Base-by-base conservation (phyloP, 2,797 vertebrate species). In the Trematomus bernacchii region DNA sequence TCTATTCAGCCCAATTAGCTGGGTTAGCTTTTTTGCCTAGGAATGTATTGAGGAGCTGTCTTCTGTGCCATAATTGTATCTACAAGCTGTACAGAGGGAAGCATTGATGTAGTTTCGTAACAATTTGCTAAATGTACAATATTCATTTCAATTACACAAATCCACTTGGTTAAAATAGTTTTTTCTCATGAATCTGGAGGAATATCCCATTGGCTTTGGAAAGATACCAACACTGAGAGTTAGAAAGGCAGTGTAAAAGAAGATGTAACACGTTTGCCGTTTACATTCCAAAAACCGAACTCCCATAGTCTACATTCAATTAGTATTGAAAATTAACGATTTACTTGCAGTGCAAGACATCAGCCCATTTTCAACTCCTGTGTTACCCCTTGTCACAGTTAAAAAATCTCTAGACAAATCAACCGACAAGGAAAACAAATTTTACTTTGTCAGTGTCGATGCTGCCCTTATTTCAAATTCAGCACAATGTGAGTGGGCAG, bases 361-460 rank as follows among this genome's bases (percentile, higher is more conserved):
- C 71, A 66, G 27, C 43, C 18, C 21, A 12, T 42, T 78, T 85
- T 37, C n/a, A 3, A 60, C 52, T 27, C 19, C 37, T 77, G 60
- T 82, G 46, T 52, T 60, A 43, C 50, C 46, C 74, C 12, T 53
- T 57, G 57, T 85, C 70, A 66, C 75, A 50, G 47, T 52, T 30
- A 51, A 70, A 46, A 46, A 71, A 73, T 73, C 54, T 69, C 46
- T 48, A 55, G 50, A 76, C n/a, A 84, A 82, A 81, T 66, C 57
- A 83, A 73, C 58, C 12, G 11, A 54, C 40, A 79, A 86, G 75
- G 51, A 83, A 86, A 87, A 82, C 64, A 79, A n/a, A n/a, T n/a
- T n/a, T 59, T 53, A 85, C 78, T 93, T 88, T 86, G 79, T 93
- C 82, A 91, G 58, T 54, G 83, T 86, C 59, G 61, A 79, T 85